These are phyloP conservation scores for Pteromalus puparum DNA, from an alignment of 1,140 invertebrate genomes.

Conservation along the genomic window DNA sequence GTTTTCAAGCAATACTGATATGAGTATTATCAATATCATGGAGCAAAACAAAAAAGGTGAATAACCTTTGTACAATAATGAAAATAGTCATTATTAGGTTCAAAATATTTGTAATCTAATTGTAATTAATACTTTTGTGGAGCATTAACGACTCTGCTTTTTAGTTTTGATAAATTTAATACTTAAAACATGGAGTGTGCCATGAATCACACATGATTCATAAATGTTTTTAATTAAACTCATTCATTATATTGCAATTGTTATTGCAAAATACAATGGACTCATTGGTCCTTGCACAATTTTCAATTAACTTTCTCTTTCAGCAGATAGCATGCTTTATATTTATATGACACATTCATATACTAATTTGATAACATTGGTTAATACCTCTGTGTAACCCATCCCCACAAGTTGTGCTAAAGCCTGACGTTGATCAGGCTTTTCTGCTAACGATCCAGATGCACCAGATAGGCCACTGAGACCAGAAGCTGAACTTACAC, in stretches of 20 bases:
- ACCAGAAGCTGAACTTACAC: slow-evolving; percentile 80
- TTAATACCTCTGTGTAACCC: slow-evolving; percentile 81
- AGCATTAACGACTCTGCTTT: background rate
- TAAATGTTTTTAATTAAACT: slow-evolving; percentile 35
- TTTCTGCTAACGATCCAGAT: slow-evolving; percentile 71
- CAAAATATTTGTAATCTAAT: background rate
- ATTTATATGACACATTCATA: slow-evolving; percentile 13
- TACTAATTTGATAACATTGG: background rate
- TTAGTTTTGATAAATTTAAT: slow-evolving; percentile 17
- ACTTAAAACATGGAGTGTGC: background rate
- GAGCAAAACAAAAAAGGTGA: no score
- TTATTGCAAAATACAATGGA: background rate
- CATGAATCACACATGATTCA: slow-evolving; percentile 44
- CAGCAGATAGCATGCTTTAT: no score
- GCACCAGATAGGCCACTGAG: slow-evolving; percentile 78
- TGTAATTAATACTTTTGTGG: slow-evolving; percentile 17
- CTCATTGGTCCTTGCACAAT: no score
- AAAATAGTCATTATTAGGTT: background rate
- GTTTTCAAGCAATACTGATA: slow-evolving; percentile 29
- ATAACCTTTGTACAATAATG: background rate
- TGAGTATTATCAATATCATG: background rate
- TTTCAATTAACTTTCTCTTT: no score
- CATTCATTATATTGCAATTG: slow-evolving; percentile 29
- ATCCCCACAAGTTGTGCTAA: slow-evolving; percentile 79
- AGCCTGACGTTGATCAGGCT: slow-evolving; percentile 76